Evolutionary conservation across 1,140 invertebrate genomes (phyloP), one percentile per base, ranked within the genome.

Genomic region (Drosophila pseudoobscura): DNA sequence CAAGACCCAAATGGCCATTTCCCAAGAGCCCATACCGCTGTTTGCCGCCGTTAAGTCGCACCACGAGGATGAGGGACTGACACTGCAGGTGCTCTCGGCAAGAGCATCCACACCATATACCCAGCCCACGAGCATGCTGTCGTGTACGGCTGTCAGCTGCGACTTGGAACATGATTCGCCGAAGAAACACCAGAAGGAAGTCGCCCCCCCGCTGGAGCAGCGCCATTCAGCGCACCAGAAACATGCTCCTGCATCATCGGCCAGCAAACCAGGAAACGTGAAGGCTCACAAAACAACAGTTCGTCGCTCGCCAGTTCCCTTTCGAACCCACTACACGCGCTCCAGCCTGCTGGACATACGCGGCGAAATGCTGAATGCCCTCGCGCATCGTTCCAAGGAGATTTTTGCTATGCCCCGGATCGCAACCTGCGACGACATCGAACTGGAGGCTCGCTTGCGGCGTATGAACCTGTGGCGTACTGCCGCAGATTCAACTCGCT

Each of bases 391-490:
- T 2, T 79, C 69, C 6, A 77, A 78, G 54, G 77, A 88, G 11
- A 78, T 49, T 9, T 69, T 72, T 15, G 71, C 60, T 2, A 83
- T 82, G 69, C 85, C 89, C 6, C 82, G 74, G n/a, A 90, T 90
- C 11, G 89, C 89, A 9, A 90, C 90, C 43, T 91, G 89, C 26
- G 89, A 91, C 62, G 89, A 88, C 29, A 90, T 91, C n/a, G 89
- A 91, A 31, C 46, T 91, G 52, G 89, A 91, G 57, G 89, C 58
- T 0, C 85, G 89, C 3, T 41, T 91, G 20, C 79, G 87, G 6
- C 85, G 89, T n/a, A 72, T 91, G 54, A 89, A 91, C 59, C 69
- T 91, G 4, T 91, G 85, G 85, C 83, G 83, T 9, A 61, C 22
- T 11, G 26, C 43, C 8, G 24, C 43, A 6, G 78, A 79, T n/a